Base-by-base conservation (phyloP, 2,888 invertebrate species). In the Cantharis rufa region DNA sequence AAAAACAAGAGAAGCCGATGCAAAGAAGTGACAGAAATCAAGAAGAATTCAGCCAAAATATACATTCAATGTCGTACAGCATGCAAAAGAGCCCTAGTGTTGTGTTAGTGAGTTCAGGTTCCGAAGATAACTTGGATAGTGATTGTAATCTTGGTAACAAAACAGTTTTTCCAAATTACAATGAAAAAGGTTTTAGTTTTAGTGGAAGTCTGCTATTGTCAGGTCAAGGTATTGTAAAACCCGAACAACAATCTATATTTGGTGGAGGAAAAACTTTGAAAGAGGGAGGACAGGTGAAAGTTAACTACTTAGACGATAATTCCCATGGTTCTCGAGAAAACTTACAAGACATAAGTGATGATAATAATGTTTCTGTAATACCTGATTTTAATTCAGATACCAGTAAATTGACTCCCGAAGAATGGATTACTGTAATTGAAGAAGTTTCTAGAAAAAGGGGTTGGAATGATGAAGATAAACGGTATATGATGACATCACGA, bases 371-470 rank as follows among this genome's bases (percentile, higher is more conserved):
- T 13, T 69, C 77, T 10, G 70, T 72, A 11, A 77, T 84, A 68
- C 82, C 84, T 1, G 80, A 80, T 63, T 84, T 83, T 74, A 80
- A 83, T 80, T 83, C 82, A 4, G 80, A 80, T 32, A 78, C 78
- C 28, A 80, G 80, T 1, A 78, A 80, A 15, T 18, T 82, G 9
- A 81, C 75, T 32, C 77, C 83, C 9, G 70, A 75, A 13, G 78
- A 81, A 28, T 84, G 80, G 79, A 63, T 83, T 16, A 78, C 81
- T 70, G 69, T 79, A 9, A 77, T 84, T 28, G 82, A 83, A 15
- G 76, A 81, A 10, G 66, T 81, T n/a, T 81, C 80, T 2, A 71
- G 74, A 15, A 77, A 78, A 21, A 74, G 80, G 27, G 78, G 78
- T 61, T 84, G 83, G 84, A 78, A 75, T 32, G 72, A 71, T 21